A percentile compares a stretch with the other conserved stretches of the same genome.
These are phyloP conservation scores for Tangara arthus DNA, from an alignment of 2,797 vertebrate species.

Conservation along the genomic window DNA sequence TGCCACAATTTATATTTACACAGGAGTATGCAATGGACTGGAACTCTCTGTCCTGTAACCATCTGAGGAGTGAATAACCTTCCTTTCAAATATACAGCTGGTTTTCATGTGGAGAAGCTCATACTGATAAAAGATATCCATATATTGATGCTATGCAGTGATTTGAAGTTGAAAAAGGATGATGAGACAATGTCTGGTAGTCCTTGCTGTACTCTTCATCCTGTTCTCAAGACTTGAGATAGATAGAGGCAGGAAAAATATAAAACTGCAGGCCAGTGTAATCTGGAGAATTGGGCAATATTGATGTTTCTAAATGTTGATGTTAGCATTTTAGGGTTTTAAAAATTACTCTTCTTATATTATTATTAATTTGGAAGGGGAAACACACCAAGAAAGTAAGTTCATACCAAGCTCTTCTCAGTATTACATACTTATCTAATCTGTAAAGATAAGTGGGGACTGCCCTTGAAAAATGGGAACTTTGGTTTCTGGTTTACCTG, in stretches of 20 bases:
- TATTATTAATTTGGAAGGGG: neutral
- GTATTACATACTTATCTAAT: neutral
- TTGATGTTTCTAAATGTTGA: neutral
- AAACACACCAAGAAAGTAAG: neutral
- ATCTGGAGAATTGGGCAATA: neutral
- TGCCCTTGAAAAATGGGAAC: neutral
- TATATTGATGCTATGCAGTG: neutral
- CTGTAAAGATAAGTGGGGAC: fast-evolving
- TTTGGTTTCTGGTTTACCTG: neutral
- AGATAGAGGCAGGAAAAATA: neutral
- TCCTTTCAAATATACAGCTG: neutral
- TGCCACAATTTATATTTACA: neutral
- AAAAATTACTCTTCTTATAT: neutral
- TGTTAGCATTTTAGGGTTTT: neutral
- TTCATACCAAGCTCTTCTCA: neutral
- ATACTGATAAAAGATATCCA: neutral
- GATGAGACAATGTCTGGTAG: neutral
- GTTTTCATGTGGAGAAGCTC: neutral
- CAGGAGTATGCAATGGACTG: neutral
- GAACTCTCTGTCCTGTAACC: neutral
- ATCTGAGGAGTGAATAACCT: neutral
- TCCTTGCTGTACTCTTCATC: neutral
- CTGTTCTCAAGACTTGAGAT: neutral
- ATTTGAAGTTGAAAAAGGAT: neutral
- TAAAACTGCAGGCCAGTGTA: fast-evolving